Evolutionary conservation across 1,140 invertebrate species (phyloP), one percentile per base, ranked within the genome.

Genomic region (Asbolus verrucosus): DNA sequence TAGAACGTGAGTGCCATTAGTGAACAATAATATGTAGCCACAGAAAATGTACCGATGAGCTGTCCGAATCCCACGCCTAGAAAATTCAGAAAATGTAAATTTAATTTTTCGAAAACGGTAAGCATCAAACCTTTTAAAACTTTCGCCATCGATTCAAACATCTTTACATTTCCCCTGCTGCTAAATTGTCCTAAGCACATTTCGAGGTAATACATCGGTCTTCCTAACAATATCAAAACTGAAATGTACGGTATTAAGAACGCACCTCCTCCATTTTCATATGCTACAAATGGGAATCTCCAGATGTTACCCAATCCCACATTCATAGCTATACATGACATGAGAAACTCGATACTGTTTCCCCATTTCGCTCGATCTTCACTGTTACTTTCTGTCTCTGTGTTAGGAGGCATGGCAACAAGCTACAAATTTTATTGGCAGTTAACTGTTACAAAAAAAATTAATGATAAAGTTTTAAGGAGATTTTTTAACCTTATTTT

Each of bases 191-290:
- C 92, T 0, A 94, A 76, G n/a, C 90, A 84, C 80, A 92, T 90
- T 80, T 97, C 95, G 83, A 96, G 85, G 74, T 95, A 95, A 79
- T 97, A 97, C 74, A 96, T 87, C 0, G 95, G 95, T 72, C 95
- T 90, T 0, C 95, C 95, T 33, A 94, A 88, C 18, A 96, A 81
- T 1, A 95, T 78, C 27, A 97, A 85, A 18, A 95, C 92, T 16
- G 95, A 87, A n/a, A 92, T 85, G 76, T 95, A 95, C 0, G 93
- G 93, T 27, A 95, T 89, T 0, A 95, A 84, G 79, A 95, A 95
- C 0, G 89, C 89, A 0, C 90, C 91, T 13, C 93, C 93, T n/a
- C 93, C 93, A 77, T 94, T 94, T 69, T 92, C 87, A 77, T 93
- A 91, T 1, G 92, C 92, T 0, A 91, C 86, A 76, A 94, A 95